Percentiles rank a stretch among this genome's conserved stretches.
Evolutionary conservation across 2,113 vertebrate genomes (phyloP).

Genomic region (Stigmatopora nigra): DNA sequence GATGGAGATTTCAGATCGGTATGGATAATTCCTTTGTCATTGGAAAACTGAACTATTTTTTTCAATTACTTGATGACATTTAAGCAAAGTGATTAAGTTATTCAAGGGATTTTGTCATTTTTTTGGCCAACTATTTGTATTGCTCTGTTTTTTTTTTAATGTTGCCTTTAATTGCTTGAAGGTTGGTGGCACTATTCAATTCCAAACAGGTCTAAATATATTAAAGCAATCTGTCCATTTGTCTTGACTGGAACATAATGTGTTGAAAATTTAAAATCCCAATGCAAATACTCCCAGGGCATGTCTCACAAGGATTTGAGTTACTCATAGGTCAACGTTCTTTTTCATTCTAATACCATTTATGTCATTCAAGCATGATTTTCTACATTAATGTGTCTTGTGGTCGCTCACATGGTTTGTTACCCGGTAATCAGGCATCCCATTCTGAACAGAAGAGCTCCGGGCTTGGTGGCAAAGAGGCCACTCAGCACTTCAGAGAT

Average conservation of each 20-base stretch:
- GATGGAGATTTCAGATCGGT: conserved; percentile 96
- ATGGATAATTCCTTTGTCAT: conserved; percentile 32
- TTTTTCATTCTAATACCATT: neutral
- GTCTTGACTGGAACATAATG: no score
- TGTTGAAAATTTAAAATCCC: no score
- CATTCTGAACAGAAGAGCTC: neutral
- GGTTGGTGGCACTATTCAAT: neutral
- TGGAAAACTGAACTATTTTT: neutral
- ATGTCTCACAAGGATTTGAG: no score
- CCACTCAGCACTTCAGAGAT: conserved; percentile 38
- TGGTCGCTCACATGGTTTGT: neutral
- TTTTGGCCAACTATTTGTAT: no score
- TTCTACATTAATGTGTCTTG: neutral
- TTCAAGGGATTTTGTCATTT: no score
- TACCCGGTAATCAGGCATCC: neutral
- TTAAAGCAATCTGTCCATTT: no score
- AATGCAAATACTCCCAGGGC: no score
- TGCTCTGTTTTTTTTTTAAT: neutral
- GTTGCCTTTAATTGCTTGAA: neutral
- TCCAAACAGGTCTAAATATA: neutral
- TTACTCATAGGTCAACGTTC: no score
- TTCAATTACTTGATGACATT: neutral
- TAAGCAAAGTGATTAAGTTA: no score
- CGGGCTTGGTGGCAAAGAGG: conserved; percentile 22
- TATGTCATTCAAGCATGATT: neutral